Conservation (phyloP, 1,140 invertebrate genomes). For the Schmidtea mediterranea region DNA sequence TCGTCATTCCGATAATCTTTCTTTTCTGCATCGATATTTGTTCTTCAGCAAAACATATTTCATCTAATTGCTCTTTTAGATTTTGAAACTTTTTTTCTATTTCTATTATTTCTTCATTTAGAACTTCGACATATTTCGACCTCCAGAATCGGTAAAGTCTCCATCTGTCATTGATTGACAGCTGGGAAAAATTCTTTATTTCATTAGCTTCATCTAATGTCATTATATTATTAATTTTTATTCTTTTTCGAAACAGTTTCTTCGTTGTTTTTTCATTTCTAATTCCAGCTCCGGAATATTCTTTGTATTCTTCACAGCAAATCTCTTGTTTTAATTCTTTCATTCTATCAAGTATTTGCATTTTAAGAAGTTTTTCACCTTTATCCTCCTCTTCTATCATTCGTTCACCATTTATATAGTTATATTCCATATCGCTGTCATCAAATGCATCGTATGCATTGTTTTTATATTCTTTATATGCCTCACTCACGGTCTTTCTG, state of each 20-base stretch:
- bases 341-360: too few species aligned
- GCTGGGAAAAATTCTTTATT: constrained; percentile 9
- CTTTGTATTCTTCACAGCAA: too few species aligned
- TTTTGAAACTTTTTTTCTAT: constrained; percentile 5
- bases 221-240: constrained; percentile 7
- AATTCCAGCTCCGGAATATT: too few species aligned
- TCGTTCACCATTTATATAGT: too few species aligned
- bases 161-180: constrained; percentile 11
- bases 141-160: constrained; percentile 11
- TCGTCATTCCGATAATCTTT: constrained; percentile 40
- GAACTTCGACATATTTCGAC: not conserved
- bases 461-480: too few species aligned
- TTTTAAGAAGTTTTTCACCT: too few species aligned
- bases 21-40: constrained; percentile 7
- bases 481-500: too few species aligned
- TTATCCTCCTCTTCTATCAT: too few species aligned
- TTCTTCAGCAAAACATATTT: constrained; percentile 3
- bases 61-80: not conserved
- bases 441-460: too few species aligned
- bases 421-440: too few species aligned
- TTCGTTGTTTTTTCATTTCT: too few species aligned
- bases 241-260: not conserved
- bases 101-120: not conserved
- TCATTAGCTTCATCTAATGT: constrained; percentile 8
- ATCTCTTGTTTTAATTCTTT: too few species aligned